phyloP scores from a whole-genome alignment of 2,797 vertebrate genomes.

The Chromis chromis region DNA sequence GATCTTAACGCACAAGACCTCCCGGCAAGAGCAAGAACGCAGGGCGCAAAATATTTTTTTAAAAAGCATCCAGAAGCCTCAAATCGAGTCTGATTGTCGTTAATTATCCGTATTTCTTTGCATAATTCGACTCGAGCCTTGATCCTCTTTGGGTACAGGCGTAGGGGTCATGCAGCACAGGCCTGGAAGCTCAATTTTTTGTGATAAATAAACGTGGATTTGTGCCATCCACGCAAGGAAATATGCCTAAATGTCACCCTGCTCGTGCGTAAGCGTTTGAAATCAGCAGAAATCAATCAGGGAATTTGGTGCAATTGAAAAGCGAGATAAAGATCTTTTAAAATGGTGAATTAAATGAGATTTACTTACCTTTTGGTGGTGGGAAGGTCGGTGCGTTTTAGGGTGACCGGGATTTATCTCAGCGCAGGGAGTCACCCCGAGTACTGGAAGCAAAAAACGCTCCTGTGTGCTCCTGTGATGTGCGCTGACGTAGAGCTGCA shows the following conservation, averaged over 20 bases:
- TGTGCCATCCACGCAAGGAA: background rate
- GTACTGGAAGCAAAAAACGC: conserved; percentile 41
- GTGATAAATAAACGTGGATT: background rate
- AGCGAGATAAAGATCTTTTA: too few species aligned
- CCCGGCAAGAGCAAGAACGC: conserved; percentile 4
- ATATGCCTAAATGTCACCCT: background rate
- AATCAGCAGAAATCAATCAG: background rate
- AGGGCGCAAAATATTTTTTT: conserved; percentile 12
- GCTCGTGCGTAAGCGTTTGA: background rate
- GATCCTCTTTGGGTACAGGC: background rate
- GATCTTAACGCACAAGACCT: conserved; percentile 50
- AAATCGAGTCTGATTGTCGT: background rate
- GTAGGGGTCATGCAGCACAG: conserved; percentile 41
- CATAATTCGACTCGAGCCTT: too few species aligned
- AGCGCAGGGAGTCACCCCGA: conserved; percentile 66
- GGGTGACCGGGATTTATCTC: conserved; percentile 48
- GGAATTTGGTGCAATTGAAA: background rate
- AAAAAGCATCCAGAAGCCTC: background rate
- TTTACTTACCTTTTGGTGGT: conserved; percentile 57
- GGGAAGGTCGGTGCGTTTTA: conserved; percentile 29
- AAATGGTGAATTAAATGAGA: background rate
- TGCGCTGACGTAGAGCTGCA: conserved; percentile 67
- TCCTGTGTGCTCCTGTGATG: conserved; percentile 65
- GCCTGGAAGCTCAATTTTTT: background rate
- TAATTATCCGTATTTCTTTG: too few species aligned